Evolutionary conservation across 2,888 invertebrate genomes (phyloP), one percentile per base, ranked within the genome.

Genomic region (Sarcophaga caerulescens): DNA sequence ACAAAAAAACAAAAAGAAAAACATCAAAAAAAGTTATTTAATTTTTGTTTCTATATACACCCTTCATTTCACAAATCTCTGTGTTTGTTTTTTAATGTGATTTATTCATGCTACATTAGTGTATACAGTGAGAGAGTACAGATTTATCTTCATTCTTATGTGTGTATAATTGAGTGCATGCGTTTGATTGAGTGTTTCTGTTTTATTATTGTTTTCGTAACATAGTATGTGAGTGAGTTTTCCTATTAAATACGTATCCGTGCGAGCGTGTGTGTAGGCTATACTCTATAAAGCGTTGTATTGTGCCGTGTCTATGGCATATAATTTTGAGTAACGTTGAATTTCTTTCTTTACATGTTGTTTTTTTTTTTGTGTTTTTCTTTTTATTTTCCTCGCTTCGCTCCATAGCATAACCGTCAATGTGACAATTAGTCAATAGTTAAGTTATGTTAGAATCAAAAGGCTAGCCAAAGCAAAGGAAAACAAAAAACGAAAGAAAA

Each of bases 351-450:
- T 47, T 14, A 45, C 52, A 45, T 70, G 45, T 35, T 47, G 52
- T 11, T 21, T 66, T 63, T 52, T 25, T 75, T n/a, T n/a, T n/a
- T n/a, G n/a, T 70, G 11, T 14, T 59, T 60, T 59, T 17, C 44
- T 71, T 57, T 70, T 59, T 21, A 3, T 21, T 21, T 45, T 47
- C 19, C 68, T 14, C 14, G 35, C n/a, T 4, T 60, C n/a, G 60
- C n/a, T 60, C 21, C n/a, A 70, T 57, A 63, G 66, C 66, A 45
- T 21, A 84, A 74, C 57, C 68, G 78, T 84, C 63, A 78, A 75
- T 79, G 62, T 75, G 79, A 75, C 79, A 79, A 75, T 74, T 47
- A 75, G 57, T 79, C 74, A 69, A 79, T 84, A 69, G 74, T 74
- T 68, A 79, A 14, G 23, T n/a, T 19, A 19, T 62, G 57, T 74